Evolutionary conservation across 92 coral and sea anemone genomes (phyloP).

Genomic region (Pocillopora grandis): DNA sequence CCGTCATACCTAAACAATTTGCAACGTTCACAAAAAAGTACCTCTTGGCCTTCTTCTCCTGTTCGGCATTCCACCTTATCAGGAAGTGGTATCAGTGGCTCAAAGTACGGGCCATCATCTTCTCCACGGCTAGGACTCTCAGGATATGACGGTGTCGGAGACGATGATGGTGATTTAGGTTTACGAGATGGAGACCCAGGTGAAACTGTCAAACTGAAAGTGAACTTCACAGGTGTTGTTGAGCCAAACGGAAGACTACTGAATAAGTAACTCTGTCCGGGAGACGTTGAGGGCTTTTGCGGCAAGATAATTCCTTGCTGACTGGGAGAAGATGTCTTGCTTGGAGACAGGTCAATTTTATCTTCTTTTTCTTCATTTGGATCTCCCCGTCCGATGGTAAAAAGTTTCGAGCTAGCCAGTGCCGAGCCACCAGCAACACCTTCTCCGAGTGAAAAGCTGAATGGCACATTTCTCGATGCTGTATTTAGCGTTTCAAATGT

Average conservation of each 20-base stretch:
- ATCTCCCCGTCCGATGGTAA: conserved; percentile 69
- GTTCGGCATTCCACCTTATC: conserved; percentile 70
- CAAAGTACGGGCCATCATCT: conserved; percentile 72
- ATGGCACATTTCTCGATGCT: too few species aligned
- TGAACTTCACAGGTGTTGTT: conserved; percentile 58
- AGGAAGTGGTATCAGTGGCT: conserved; percentile 92
- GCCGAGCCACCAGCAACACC: too few species aligned
- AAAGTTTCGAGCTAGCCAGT: conserved; percentile 20
- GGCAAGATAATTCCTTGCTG: conserved; percentile 33
- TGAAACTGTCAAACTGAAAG: conserved; percentile 61
- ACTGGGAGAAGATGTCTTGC: conserved; percentile 58
- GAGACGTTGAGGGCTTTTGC: conserved; percentile 7
- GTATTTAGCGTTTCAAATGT: not conserved
- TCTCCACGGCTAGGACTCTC: conserved; percentile 56
- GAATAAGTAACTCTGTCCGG: conserved; percentile 14
- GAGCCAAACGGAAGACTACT: conserved; percentile 64
- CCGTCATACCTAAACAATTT: conserved; percentile 81
- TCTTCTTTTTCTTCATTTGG: conserved; percentile 54
- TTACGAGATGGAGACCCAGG: conserved; percentile 32
- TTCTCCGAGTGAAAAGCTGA: too few species aligned
- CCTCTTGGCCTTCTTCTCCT: conserved; percentile 87
- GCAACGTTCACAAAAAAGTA: conserved; percentile 79
- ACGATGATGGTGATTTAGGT: conserved; percentile 35
- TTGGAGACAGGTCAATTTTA: conserved; percentile 35
- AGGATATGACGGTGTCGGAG: conserved; percentile 58